Evolutionary conservation across 2,888 invertebrate genomes (phyloP).

Genomic region (Salpingus planirostris): DNA sequence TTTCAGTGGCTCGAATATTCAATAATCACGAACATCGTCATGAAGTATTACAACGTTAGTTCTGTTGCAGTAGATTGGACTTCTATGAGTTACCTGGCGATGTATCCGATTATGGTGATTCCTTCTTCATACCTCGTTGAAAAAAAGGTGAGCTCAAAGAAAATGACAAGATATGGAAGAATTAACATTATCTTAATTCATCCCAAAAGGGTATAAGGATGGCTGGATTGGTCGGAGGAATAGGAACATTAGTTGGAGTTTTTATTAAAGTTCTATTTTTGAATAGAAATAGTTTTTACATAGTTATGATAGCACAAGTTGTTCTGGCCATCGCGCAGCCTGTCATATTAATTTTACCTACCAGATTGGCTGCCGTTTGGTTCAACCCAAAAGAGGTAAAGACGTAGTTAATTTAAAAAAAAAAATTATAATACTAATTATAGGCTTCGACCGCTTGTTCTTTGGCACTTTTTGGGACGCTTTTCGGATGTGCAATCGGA

Average conservation of each 20-base stretch:
- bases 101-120: slow-evolving; percentile 91
- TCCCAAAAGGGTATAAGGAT: slow-evolving; percentile 81
- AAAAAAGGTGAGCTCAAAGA: slow-evolving; percentile 62
- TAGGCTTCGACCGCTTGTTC: slow-evolving; percentile 29
- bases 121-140: slow-evolving; percentile 93
- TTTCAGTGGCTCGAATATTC: slow-evolving; percentile 95
- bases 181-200: background rate
- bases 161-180: background rate
- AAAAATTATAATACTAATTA: too few relatives aligned
- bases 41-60: slow-evolving; percentile 62
- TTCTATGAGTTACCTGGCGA: slow-evolving; percentile 92
- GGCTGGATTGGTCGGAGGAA: slow-evolving; percentile 68
- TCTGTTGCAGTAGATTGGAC: slow-evolving; percentile 83
- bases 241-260: slow-evolving; percentile 78
- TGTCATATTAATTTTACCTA: slow-evolving; percentile 85
- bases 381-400: slow-evolving; percentile 91
- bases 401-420: slow-evolving; percentile 30
- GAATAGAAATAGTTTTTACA: slow-evolving; percentile 69
- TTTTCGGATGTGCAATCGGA: slow-evolving; percentile 24
- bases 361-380: slow-evolving; percentile 90
- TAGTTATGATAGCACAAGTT: slow-evolving; percentile 82
- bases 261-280: slow-evolving; percentile 86
- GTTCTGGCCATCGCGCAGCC: slow-evolving; percentile 81
- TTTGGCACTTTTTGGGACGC: slow-evolving; percentile 27
- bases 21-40: slow-evolving; percentile 78